phyloP scores from a whole-genome alignment of 2,113 vertebrate species.

The Bubo scandiacus region DNA sequence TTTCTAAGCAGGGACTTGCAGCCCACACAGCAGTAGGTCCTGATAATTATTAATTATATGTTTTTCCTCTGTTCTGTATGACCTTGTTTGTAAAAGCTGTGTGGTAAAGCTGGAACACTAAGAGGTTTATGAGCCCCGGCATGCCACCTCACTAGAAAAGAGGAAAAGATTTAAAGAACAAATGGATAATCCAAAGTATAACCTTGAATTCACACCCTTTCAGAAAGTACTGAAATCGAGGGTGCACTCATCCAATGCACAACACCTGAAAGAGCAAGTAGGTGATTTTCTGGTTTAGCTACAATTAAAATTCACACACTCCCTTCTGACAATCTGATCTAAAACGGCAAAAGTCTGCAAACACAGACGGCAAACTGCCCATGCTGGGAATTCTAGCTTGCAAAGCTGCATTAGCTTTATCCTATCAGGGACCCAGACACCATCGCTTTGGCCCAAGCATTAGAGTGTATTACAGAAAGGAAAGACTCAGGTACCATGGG shows the following conservation, averaged over 20 bases:
- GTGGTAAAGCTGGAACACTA: not conserved
- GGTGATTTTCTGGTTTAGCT: not conserved
- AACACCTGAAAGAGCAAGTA: not conserved
- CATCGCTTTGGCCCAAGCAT: not conserved
- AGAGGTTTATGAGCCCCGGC: not conserved
- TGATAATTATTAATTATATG: conserved; percentile 62
- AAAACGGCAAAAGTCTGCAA: not conserved
- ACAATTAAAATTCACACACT: not conserved
- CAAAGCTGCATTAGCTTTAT: not conserved
- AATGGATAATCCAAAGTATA: not conserved
- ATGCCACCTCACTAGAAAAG: conserved; percentile 3
- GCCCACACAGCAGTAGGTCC: conserved; percentile 44
- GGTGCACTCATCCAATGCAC: fast-evolving
- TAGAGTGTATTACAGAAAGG: not conserved
- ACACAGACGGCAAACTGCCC: not conserved
- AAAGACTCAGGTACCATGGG: not conserved
- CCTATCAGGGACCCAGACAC: not conserved
- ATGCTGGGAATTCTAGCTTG: not conserved
- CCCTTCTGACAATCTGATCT: not conserved
- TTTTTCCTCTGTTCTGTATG: conserved; percentile 44
- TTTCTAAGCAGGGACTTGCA: conserved; percentile 52
- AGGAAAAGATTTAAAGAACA: not conserved
- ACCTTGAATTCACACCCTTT: not conserved
- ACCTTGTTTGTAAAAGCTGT: conserved; percentile 49
- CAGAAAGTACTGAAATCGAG: not conserved